Conservation (phyloP, 2,797 vertebrate species). For the Xenops minutus region DNA sequence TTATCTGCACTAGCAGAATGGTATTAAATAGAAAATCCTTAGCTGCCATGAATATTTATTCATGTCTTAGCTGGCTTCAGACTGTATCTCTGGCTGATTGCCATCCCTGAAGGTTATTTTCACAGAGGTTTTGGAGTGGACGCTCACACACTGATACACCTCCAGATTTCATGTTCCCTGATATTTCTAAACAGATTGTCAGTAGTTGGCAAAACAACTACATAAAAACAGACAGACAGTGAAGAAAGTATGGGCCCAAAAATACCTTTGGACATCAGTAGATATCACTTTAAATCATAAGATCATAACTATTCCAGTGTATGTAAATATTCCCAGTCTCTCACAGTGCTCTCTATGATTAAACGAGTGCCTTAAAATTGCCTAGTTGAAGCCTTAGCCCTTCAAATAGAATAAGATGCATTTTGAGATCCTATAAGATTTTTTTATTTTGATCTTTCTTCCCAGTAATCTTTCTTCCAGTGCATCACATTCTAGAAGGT, state of each 20-base stretch:
- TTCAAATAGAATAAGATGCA: neutral
- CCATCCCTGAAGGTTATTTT: constrained; percentile 36
- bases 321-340: constrained; percentile 13
- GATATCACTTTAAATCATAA: constrained; percentile 52
- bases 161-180: neutral
- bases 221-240: neutral
- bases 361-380: neutral
- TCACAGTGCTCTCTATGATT: constrained; percentile 26
- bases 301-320: constrained; percentile 16
- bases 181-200: constrained; percentile 32
- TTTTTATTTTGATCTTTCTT: neutral
- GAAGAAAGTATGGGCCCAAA: neutral
- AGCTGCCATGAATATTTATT: constrained; percentile 29
- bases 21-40: constrained; percentile 28
- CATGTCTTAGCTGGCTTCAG: neutral
- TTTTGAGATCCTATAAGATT: neutral
- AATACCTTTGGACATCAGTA: constrained; percentile 41
- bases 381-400: neutral
- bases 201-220: constrained; percentile 21
- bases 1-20: constrained; percentile 5
- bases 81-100: neutral
- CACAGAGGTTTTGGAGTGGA: constrained; percentile 23
- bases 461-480: neutral
- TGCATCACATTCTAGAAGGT: neutral
- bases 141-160: neutral